Conservation (phyloP, 2,113 vertebrate species). For the Propithecus coquereli region DNA sequence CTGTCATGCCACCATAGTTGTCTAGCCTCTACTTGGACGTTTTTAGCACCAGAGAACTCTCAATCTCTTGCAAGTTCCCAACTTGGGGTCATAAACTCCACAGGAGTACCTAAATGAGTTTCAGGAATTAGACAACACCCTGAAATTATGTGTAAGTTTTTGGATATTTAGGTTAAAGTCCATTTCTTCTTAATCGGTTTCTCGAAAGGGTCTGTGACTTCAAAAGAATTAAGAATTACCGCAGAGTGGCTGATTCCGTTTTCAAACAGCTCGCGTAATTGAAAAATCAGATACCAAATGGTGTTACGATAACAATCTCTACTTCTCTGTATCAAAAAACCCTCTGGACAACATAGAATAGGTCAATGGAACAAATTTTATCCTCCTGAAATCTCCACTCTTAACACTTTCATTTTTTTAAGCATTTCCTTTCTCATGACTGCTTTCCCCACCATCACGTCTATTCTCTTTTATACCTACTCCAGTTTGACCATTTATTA, state of each 20-base stretch:
- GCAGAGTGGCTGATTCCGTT: background rate
- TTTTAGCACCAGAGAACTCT: background rate
- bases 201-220: background rate
- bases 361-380: background rate
- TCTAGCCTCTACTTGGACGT: background rate
- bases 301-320: background rate
- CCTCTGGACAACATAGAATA: background rate
- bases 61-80: accelerated
- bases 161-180: background rate
- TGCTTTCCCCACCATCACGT: no score
- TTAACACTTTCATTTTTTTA: background rate
- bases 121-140: background rate
- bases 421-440: background rate
- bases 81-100: background rate
- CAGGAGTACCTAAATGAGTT: background rate
- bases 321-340: background rate
- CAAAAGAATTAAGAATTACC: background rate
- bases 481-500: background rate
- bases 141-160: background rate
- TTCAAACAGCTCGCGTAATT: background rate
- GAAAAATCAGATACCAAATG: background rate
- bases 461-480: background rate
- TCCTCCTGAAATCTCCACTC: background rate
- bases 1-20: background rate
- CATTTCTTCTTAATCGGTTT: background rate